phyloP scores from a whole-genome alignment of 2,113 vertebrate genomes.

The Lontra canadensis region DNA sequence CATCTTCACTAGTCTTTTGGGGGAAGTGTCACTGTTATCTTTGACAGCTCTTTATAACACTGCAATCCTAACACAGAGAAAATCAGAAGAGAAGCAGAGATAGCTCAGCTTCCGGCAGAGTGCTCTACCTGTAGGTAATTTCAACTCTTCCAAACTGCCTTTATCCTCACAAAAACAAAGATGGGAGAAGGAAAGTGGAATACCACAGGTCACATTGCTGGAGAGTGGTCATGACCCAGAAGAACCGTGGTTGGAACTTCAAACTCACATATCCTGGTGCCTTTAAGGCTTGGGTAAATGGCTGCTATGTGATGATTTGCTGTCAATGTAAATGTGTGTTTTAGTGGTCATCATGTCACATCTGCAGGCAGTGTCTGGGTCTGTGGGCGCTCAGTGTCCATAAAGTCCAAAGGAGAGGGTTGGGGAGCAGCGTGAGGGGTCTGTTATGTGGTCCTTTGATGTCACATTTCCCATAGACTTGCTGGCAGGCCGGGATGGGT shows the following conservation, averaged over 20 bases:
- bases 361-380: not conserved
- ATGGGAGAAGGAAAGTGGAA: not conserved
- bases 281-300: not conserved
- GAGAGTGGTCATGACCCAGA: not conserved
- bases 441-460: not conserved
- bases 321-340: not conserved
- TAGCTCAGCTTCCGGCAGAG: slow-evolving; percentile 47
- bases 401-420: not conserved
- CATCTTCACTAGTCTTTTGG: slow-evolving; percentile 21
- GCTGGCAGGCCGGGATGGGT: not conserved
- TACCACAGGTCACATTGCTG: not conserved
- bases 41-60: slow-evolving; percentile 21
- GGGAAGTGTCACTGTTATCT: slow-evolving; percentile 21
- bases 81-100: slow-evolving; percentile 50
- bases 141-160: slow-evolving; percentile 61
- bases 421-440: not conserved
- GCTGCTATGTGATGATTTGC: not conserved
- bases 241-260: not conserved
- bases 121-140: slow-evolving; percentile 56
- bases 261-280: not conserved
- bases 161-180: slow-evolving; percentile 62
- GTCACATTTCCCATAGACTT: not conserved
- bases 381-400: not conserved
- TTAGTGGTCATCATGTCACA: not conserved
- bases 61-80: not conserved